Evolutionary conservation across 2,888 invertebrate genomes (phyloP), one percentile per base, ranked within the genome.

Genomic region (Aplocera efformata): DNA sequence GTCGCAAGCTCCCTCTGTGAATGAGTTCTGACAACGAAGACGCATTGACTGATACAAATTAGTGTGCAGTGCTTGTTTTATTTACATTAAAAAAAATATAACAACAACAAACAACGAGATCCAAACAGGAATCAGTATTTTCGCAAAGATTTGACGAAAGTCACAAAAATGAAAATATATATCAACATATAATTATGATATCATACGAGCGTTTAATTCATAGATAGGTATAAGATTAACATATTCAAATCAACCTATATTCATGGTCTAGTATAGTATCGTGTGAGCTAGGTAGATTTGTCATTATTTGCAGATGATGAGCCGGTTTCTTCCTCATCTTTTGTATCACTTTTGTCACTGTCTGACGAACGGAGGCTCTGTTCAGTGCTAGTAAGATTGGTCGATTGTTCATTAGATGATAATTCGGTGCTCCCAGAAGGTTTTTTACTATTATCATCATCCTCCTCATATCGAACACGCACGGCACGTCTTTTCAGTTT

Each of bases 1-100:
- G 63, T 57, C 50, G 36, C 35, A 21, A 26, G 32, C n/a, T 21
- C 47, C 42, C 40, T 39, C 48, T 46, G 44, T 68, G 63, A 69
- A 73, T 73, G 70, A 62, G 48, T 26, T 29, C 21, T 27, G 17
- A 38, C 23, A 26, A 10, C n/a, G 28, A 22, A 48, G 45, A 56
- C 47, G 42, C 23, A 47, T 42, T 28, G 37, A 44, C 36, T 35
- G 32, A 34, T 31, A 36, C 30, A 36, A 39, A 45, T 38, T 41
- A 41, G 25, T 10, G 7, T 29, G 29, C 33, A 24, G 32, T 29
- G 17, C 11, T 10, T 7, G 17, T 17, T 20, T 24, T n/a, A 22
- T 29, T 24, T 27, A 30, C 29, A 21, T 29, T 40, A 8, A 40
- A 21, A 24, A 27, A 28, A 22, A 24, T n/a, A 10, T 6, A 32